Evolutionary conservation across 2,113 vertebrate genomes (phyloP), one percentile per base, ranked within the genome.

Genomic region (Pedionomus torquatus): DNA sequence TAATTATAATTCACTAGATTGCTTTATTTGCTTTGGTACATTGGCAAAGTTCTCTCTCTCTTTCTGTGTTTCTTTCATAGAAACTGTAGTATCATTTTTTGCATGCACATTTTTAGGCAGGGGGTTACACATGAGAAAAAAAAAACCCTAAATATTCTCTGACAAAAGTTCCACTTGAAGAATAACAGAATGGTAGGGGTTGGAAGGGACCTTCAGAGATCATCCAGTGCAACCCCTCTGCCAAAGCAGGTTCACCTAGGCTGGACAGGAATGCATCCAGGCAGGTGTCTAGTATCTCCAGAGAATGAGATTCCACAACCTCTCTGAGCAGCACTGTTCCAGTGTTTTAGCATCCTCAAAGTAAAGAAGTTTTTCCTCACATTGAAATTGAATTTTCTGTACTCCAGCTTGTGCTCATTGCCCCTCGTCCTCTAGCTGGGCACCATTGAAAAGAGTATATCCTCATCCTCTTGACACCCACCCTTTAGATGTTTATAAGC

Each of bases 1-100:
- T 96, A 91, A 95, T 95, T 89, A 94, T n/a, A 87, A 93, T 75
- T 85, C 55, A 87, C 77, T 69, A 58, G 61, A 87, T 48, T 43
- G 39, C 44, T 82, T 91, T 71, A 80, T 84, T 91, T 95, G 74
- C 37, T 93, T 91, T 74, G 30, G 18, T 79, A 76, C 84, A 87
- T 39, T 76, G 75, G 89, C 77, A 85, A 18, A 72, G 70, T 52
- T 89, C 39, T 91, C 64, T 77, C 61, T 44, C 31, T 68, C 68
- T 35, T 61, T 33, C n/a, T 49, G 9, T 60, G 20, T 64, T 91
- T 71, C 72, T 87, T 87, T 91, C 87, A 89, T 15, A 82, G 77
- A 82, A 94, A 82, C 48, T 39, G 13, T 46, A 24, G 26, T 39
- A 33, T 78, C 68, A 83, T 82, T 96, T 92, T n/a, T 81, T 86